Evolutionary conservation across 1,140 invertebrate genomes (phyloP).

Genomic region (Semibalanus balanoides): DNA sequence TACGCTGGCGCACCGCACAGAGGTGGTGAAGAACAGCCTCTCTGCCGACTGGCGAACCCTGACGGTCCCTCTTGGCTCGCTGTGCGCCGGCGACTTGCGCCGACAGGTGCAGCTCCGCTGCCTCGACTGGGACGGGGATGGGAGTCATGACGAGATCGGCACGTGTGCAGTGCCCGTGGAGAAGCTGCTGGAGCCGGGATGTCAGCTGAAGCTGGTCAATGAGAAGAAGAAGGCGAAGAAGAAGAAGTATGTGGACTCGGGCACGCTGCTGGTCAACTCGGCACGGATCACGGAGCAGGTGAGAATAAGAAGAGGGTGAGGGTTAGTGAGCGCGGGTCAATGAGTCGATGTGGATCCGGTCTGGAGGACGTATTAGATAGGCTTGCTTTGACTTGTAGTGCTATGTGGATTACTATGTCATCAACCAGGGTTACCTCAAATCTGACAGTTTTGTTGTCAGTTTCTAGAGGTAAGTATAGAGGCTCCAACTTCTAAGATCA

Average conservation of each 20-base stretch:
- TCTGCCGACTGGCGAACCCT: constrained; percentile 42
- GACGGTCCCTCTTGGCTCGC: constrained; percentile 29
- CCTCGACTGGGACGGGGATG: constrained; percentile 35
- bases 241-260: constrained; percentile 34
- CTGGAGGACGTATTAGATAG: too few species aligned
- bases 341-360: too few species aligned
- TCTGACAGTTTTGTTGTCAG: too few species aligned
- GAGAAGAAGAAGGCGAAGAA: constrained; percentile 35
- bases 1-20: constrained; percentile 39
- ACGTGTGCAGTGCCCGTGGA: constrained; percentile 30
- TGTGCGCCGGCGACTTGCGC: constrained; percentile 40
- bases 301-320: too few species aligned
- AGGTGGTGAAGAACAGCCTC: constrained; percentile 39
- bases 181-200: constrained; percentile 18
- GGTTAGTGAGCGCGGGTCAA: too few species aligned
- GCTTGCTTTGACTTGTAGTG: too few species aligned
- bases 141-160: constrained; percentile 36
- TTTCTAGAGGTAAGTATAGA: too few species aligned
- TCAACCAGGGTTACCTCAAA: too few species aligned
- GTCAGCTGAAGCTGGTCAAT: constrained; percentile 29
- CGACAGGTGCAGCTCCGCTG: constrained; percentile 33
- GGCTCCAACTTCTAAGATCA: too few species aligned
- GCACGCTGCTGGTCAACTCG: constrained; percentile 25
- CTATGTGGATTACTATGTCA: too few species aligned
- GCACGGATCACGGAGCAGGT: constrained; percentile 16